Conservation (phyloP, 2,797 vertebrate genomes). For the Tenualosa ilisha region DNA sequence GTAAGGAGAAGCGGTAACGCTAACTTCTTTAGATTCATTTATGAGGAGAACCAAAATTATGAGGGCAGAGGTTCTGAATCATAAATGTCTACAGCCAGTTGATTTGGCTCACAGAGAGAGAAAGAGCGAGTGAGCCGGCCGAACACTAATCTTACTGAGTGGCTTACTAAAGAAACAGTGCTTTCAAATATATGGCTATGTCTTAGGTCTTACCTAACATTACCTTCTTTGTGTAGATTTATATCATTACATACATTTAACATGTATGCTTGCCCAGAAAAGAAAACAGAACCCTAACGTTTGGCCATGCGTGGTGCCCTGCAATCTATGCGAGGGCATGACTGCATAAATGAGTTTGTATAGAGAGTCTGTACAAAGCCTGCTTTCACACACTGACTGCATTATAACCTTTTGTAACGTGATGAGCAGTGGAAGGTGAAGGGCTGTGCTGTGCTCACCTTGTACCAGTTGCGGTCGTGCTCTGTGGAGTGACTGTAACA, state of each 20-base stretch:
- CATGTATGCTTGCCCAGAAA: too few relatives aligned
- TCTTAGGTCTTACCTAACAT: too few relatives aligned
- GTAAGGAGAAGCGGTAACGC: not conserved
- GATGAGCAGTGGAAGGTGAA: constrained; percentile 28
- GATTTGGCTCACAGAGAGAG: too few relatives aligned
- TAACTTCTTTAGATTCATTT: not conserved
- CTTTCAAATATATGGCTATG: not conserved
- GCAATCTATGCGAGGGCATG: not conserved
- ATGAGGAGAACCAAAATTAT: not conserved
- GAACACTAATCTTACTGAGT: not conserved
- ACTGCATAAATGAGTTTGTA: not conserved
- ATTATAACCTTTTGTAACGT: not conserved
- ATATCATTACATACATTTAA: not conserved
- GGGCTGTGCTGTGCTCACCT: constrained; percentile 76
- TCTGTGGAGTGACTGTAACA: constrained; percentile 97
- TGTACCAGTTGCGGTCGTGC: constrained; percentile 98
- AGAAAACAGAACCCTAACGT: not conserved
- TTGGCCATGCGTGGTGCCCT: not conserved
- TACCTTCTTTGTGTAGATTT: too few relatives aligned
- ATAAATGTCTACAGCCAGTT: not conserved
- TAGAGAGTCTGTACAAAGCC: not conserved
- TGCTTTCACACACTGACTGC: not conserved
- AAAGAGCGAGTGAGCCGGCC: not conserved
- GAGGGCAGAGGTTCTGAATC: not conserved
- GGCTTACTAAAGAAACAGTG: not conserved